Conservation (phyloP, 1,140 invertebrate species). For the Papilio machaon region DNA sequence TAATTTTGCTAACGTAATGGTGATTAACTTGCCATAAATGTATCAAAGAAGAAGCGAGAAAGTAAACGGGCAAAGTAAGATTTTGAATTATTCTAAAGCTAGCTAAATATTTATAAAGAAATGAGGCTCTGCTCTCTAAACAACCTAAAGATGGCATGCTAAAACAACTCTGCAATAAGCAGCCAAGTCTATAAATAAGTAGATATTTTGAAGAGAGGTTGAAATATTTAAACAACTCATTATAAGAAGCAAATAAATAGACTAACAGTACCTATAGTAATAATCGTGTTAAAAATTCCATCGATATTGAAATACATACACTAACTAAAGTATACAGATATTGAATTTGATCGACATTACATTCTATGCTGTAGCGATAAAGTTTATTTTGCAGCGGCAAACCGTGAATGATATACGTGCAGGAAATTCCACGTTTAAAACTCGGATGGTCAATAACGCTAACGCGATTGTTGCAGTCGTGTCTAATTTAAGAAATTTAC, state of each 20-base stretch:
- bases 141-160: too few species aligned
- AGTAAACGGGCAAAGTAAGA: background rate
- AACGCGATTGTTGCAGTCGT: conserved; percentile 60
- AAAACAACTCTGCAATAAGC: background rate
- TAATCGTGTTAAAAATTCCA: background rate
- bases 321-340: background rate
- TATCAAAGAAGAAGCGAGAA: background rate
- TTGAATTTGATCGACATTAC: background rate
- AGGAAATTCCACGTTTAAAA: background rate
- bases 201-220: background rate
- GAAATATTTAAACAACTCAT: background rate
- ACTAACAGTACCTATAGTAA: background rate
- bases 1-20: too few species aligned
- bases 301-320: background rate
- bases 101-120: background rate
- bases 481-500: conserved; percentile 78
- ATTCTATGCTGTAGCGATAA: background rate
- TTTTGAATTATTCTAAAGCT: background rate
- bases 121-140: background rate
- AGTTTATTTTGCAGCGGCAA: background rate
- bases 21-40: too few species aligned
- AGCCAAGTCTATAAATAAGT: background rate
- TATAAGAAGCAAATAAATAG: background rate
- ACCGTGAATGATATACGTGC: background rate
- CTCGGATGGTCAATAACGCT: background rate